Conservation (phyloP, 2,797 vertebrate species). For the Esox masquinongy region DNA sequence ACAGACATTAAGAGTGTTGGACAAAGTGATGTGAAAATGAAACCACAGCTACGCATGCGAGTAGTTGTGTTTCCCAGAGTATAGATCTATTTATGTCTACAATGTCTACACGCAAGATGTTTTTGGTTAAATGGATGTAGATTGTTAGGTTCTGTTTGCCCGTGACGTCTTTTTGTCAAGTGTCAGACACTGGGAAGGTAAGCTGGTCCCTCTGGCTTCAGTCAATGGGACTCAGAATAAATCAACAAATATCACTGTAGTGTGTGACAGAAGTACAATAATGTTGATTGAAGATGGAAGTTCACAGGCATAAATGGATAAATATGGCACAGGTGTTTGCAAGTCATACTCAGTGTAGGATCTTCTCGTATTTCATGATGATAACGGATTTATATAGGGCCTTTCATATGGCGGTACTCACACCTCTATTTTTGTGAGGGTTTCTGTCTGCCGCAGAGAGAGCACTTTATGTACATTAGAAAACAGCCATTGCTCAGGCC, state of each 20-base stretch:
- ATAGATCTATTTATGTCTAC: background rate
- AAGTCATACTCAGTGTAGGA: background rate
- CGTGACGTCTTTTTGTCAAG: no score
- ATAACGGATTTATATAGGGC: background rate
- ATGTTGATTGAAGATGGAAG: background rate
- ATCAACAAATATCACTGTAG: background rate
- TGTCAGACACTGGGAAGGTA: no score
- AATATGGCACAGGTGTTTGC: background rate
- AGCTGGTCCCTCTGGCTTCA: no score
- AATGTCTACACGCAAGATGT: no score
- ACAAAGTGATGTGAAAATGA: slow-evolving; percentile 9
- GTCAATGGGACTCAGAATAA: no score
- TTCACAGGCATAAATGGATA: background rate
- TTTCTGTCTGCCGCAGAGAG: background rate
- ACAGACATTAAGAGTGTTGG: no score
- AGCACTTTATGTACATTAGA: background rate
- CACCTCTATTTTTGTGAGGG: background rate
- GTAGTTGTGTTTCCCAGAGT: background rate
- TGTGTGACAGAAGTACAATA: background rate
- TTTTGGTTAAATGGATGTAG: no score
- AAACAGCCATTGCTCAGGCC: background rate
- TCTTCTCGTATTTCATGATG: background rate
- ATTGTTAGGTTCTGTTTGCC: no score
- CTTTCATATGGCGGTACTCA: background rate
- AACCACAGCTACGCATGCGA: background rate